Conservation (phyloP, 2,888 invertebrate species). For the Mantis religiosa region DNA sequence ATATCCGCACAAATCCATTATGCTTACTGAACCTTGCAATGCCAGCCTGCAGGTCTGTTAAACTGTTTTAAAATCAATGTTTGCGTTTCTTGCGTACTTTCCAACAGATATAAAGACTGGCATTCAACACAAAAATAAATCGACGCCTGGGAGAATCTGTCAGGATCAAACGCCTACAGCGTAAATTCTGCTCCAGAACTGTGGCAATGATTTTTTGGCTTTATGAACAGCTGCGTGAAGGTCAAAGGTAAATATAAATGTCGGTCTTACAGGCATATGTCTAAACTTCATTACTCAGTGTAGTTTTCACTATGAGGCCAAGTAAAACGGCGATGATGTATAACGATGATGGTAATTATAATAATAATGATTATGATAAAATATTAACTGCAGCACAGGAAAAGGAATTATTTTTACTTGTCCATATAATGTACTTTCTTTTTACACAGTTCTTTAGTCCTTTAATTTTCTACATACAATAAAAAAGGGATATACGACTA, state of each 20-base stretch:
- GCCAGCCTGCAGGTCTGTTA: neutral
- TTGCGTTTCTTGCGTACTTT: neutral
- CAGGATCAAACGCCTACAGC: neutral
- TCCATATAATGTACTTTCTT: too few species aligned
- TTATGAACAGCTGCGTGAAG: neutral
- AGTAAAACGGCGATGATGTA: too few species aligned
- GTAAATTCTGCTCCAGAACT: neutral
- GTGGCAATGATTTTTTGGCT: neutral
- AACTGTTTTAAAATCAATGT: neutral
- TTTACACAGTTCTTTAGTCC: too few species aligned
- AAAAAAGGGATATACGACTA: too few species aligned
- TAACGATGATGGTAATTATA: too few species aligned
- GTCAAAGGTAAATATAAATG: neutral
- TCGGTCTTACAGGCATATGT: too few species aligned
- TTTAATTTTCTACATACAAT: too few species aligned
- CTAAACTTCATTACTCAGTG: too few species aligned
- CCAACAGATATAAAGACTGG: neutral
- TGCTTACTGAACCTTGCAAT: neutral
- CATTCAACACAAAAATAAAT: neutral
- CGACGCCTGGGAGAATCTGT: neutral
- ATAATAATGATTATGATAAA: too few species aligned
- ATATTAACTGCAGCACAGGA: too few species aligned
- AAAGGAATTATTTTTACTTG: too few species aligned
- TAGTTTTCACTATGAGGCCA: too few species aligned
- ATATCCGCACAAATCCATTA: neutral